phyloP scores from a whole-genome alignment of 2,797 vertebrate genomes.

The Clarias fuscus region DNA sequence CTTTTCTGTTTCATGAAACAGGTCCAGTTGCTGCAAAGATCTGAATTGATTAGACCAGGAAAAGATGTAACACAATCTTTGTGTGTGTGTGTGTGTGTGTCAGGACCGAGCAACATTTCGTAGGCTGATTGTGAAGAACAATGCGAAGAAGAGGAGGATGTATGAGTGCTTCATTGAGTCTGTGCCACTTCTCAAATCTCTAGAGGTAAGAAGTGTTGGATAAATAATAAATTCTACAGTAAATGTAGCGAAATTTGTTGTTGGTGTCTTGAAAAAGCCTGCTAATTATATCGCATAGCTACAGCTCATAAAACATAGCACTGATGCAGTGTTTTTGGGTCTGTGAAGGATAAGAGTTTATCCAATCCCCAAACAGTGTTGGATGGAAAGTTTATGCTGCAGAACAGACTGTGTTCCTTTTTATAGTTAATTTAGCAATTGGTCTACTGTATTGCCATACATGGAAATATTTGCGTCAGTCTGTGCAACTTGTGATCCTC shows the following conservation, averaged over 20 bases:
- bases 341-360: slow-evolving; percentile 1
- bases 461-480: slow-evolving; percentile 1
- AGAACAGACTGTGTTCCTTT: slow-evolving; percentile 10
- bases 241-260: not conserved
- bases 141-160: slow-evolving; percentile 93
- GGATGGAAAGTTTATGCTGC: not conserved
- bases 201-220: slow-evolving; percentile 82
- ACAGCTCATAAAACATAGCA: not conserved
- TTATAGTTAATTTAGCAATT: slow-evolving; percentile 15
- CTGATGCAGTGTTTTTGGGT: too few species aligned
- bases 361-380: not conserved
- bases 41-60: not conserved
- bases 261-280: not conserved
- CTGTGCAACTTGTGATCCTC: not conserved
- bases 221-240: slow-evolving; percentile 2
- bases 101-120: slow-evolving; percentile 97
- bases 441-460: not conserved
- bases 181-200: slow-evolving; percentile 92
- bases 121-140: slow-evolving; percentile 96
- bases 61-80: not conserved
- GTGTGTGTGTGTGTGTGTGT: slow-evolving; percentile 16
- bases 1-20: not conserved
- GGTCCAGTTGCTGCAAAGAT: not conserved
- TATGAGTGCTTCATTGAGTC: slow-evolving; percentile 95
- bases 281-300: not conserved